Base-by-base conservation (phyloP, 53 echinoderm and acorn worm genomes). In the Paracentrotus lividus region DNA sequence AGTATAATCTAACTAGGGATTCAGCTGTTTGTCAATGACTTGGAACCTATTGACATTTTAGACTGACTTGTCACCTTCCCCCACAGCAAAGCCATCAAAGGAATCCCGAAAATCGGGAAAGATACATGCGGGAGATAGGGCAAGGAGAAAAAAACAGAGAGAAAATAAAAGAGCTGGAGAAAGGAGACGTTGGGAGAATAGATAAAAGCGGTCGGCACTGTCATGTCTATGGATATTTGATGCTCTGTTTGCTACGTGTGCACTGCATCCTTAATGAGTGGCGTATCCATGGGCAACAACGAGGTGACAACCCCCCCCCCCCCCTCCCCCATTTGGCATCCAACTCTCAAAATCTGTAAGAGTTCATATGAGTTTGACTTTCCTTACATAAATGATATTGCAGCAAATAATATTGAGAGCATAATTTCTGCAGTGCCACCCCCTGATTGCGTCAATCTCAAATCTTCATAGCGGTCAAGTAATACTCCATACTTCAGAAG, bases 1-100 rank as follows among this genome's bases (percentile, higher is more conserved):
- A 52, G 29, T 27, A 26, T 61, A 26, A 1, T 8, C 61, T 58
- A 24, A 20, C 23, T 38, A 18, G 29, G 66, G 9, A 10, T 72
- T 16, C n/a, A n/a, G 72, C 32, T 72, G 72, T 72, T 72, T 72
- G 40, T 72, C 18, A 38, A 72, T 72, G 72, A 18, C 72, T 3
- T 4, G 13, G 72, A 40, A 38, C 72, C 40, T 72, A 72, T 36
- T 72, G 72, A 72, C 72, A 72, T 72, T 72, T 72, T 72, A 72
- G 20, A 72, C 72, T 72, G 72, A 40, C 38, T 72, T 72, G 72
- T 38, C 40, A 72, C 72, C 40, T 40, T 20, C 36, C 40, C 40
- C 72, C 20, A 15, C 1, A 18, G 36, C 10, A 12, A 40, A 21
- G 20, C 40, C 40, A 2, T 40, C 40, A 3, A 16, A 2, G 40